Evolutionary conservation across 2,113 vertebrate genomes (phyloP), one percentile per base, ranked within the genome.

Genomic region (Ivindomyrus marchei): DNA sequence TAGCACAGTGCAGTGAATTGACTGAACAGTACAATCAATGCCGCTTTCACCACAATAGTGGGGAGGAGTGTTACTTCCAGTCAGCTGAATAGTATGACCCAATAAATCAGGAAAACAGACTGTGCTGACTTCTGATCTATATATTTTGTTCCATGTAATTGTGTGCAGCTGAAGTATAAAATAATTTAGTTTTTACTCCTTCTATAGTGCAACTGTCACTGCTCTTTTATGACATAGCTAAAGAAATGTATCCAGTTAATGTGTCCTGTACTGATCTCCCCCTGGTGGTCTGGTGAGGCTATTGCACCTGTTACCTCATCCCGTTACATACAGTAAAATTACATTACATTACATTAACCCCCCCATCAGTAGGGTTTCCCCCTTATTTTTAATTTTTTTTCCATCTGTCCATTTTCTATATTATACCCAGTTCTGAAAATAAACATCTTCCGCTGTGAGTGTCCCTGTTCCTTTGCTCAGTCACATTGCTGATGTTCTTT

Each of bases 231-330:
- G 77, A 21, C 15, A 80, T 83, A 85, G 45, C 21, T 85, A 85
- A 47, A 85, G 21, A 47, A 47, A 39, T 21, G 36, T 45, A 21
- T 84, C 21, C 15, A 39, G 17, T 84, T n/a, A 47, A 56, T 50
- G 50, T 36, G 47, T 56, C 85, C 31, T 53, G 39, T 87, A 52
- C 46, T 86, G 84, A 3, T n/a, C 13, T 15, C 88, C 53, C 89
- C 42, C 91, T 92, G 15, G 24, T 92, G 91, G 89, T 49, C 46
- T 90, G 49, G 19, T 36, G 21, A 24, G 36, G n/a, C 46, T 46
- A 80, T 42, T 80, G 74, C 36, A 80, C 36, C 15, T 7, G 36
- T 42, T 80, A 80, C 36, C 36, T 80, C 15, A 80, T 7, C 36
- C 9, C 1, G 3, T 70, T 66, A 31, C 66, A 11, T 62, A n/a